Evolutionary conservation across 2,113 vertebrate species (phyloP).

Genomic region (Arvicanthis niloticus): DNA sequence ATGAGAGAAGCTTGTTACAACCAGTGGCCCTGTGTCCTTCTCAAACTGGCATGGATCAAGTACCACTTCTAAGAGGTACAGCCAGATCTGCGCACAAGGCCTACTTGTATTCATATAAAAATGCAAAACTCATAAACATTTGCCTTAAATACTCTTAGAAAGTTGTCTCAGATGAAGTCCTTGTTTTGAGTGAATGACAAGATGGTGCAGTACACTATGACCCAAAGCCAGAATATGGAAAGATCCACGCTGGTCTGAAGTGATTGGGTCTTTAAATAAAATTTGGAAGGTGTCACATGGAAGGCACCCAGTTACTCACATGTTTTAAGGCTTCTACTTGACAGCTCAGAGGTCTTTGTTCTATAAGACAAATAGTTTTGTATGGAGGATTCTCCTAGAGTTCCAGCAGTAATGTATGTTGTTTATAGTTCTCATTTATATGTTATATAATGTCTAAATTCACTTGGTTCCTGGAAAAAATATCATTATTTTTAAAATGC

Average conservation of each 20-base stretch:
- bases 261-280: background rate
- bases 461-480: constrained; percentile 77
- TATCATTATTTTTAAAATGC: constrained; percentile 63
- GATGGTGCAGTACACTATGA: background rate
- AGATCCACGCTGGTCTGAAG: background rate
- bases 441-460: constrained; percentile 72
- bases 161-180: background rate
- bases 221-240: background rate
- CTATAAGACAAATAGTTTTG: constrained; percentile 55
- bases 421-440: constrained; percentile 73
- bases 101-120: constrained; percentile 17
- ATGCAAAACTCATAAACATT: background rate
- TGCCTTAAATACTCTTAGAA: constrained; percentile 4
- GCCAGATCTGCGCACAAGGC: background rate
- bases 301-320: background rate
- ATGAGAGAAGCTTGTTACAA: background rate
- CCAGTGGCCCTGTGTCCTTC: rapidly evolving
- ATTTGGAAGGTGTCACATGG: background rate
- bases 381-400: constrained; percentile 57
- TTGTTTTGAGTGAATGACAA: constrained; percentile 5
- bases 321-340: constrained; percentile 37
- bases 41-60: too few species aligned
- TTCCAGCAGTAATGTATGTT: constrained; percentile 68
- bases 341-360: constrained; percentile 59
- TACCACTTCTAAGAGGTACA: background rate